Conservation (phyloP, 2,797 vertebrate genomes). For the Spheniscus humboldti region DNA sequence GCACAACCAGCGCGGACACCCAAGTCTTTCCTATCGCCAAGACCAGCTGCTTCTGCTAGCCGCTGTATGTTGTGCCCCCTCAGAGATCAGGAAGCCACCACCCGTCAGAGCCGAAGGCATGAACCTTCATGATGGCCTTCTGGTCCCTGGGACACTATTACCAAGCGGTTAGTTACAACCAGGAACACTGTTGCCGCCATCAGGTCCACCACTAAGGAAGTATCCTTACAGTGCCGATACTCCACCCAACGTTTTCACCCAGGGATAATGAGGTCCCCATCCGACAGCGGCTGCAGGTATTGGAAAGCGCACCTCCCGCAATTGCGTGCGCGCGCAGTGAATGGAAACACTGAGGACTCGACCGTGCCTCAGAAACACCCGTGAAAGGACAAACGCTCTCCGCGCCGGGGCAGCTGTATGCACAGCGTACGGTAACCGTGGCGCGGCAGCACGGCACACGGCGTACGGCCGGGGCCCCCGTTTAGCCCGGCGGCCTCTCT, state of each 20-base stretch:
- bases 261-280: too few species aligned
- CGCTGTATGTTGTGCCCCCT: too few species aligned
- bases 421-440: rapidly evolving
- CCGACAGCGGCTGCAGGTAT: too few species aligned
- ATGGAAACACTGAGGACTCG: rapidly evolving
- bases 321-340: rapidly evolving
- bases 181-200: not conserved
- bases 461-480: rapidly evolving
- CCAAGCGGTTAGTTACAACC: not conserved
- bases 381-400: rapidly evolving
- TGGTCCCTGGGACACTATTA: not conserved
- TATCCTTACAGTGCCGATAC: not conserved
- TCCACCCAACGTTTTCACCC: not conserved
- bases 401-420: rapidly evolving
- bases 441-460: rapidly evolving
- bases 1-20: not conserved
- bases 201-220: not conserved
- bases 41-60: not conserved
- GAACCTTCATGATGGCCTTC: not conserved
- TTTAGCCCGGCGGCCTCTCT: rapidly evolving
- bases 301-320: not conserved
- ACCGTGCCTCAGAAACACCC: not conserved
- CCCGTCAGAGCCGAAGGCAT: not conserved
- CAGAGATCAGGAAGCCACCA: not conserved
- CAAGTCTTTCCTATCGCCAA: not conserved